Percentiles rank a stretch among this genome's conserved stretches.
Evolutionary conservation across 92 coral and sea anemone species (phyloP).

Genomic region (Meandrina meandrites): DNA sequence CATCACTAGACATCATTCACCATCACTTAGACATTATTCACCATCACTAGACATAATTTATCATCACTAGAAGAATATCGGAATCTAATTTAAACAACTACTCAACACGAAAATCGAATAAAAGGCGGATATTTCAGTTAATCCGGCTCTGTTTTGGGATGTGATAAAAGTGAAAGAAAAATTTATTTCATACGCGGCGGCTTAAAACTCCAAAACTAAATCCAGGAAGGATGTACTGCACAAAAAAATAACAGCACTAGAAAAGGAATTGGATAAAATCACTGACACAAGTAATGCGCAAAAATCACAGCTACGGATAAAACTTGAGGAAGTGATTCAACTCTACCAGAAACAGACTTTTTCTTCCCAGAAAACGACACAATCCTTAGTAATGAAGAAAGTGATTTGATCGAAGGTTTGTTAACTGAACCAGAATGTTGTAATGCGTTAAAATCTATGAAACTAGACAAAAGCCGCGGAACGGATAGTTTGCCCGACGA

Average conservation of each 20-base stretch:
- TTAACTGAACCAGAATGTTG: no score
- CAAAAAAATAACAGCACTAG: slow-evolving; percentile 10
- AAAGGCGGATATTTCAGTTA: background rate
- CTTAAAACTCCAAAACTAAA: background rate
- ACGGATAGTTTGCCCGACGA: no score
- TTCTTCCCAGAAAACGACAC: no score
- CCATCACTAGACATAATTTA: background rate
- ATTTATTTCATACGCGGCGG: no score
- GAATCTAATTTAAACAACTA: background rate
- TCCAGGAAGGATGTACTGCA: background rate
- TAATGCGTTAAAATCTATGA: no score
- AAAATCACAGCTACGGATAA: background rate
- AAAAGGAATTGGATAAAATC: background rate
- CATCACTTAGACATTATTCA: slow-evolving; percentile 8
- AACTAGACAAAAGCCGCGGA: no score
- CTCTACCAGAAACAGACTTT: no score
- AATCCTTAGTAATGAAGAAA: no score
- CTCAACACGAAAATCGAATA: slow-evolving; percentile 1
- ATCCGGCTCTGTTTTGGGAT: background rate
- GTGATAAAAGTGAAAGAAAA: no score
- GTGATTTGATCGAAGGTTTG: no score
- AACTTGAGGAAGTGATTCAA: no score
- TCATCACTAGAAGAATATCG: background rate
- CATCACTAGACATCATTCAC: slow-evolving; percentile 14
- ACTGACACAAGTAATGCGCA: background rate